Conservation (phyloP, 2,113 vertebrate species). For the Cettia cetti region DNA sequence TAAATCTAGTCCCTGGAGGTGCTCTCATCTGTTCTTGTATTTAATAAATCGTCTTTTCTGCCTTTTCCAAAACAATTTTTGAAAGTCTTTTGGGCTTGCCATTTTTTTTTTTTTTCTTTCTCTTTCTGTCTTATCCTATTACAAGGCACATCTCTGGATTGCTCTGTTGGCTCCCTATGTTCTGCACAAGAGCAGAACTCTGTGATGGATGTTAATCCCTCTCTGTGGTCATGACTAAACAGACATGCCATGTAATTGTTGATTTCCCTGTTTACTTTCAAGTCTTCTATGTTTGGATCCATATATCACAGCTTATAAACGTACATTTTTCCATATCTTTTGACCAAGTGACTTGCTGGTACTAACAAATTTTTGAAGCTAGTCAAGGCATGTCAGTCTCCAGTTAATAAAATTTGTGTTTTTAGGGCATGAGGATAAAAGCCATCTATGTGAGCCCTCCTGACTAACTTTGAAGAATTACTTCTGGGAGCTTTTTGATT, state of each 20-base stretch:
- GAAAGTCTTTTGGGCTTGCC: not conserved
- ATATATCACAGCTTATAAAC: not conserved
- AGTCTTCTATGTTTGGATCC: not conserved
- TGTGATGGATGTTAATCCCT: not conserved
- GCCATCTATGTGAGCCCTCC: not conserved
- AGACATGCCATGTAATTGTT: not conserved
- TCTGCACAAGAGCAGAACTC: not conserved
- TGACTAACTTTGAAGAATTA: not conserved
- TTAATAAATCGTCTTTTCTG: not conserved
- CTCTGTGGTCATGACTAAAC: not conserved
- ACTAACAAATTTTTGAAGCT: not conserved
- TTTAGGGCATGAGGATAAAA: not conserved
- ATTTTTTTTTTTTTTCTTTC: accelerated
- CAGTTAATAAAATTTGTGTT: not conserved
- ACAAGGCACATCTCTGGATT: not conserved
- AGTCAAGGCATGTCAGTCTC: not conserved
- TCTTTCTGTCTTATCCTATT: not conserved
- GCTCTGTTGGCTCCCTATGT: not conserved
- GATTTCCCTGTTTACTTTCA: not conserved
- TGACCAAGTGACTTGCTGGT: not conserved
- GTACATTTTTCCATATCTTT: not conserved
- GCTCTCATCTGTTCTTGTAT: not conserved
- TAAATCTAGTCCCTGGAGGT: not conserved
- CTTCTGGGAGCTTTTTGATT: not conserved
- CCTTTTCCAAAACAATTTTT: not conserved